Evolutionary conservation across 1,140 invertebrate genomes (phyloP), one percentile per base, ranked within the genome.

Genomic region (Ceratitis capitata): DNA sequence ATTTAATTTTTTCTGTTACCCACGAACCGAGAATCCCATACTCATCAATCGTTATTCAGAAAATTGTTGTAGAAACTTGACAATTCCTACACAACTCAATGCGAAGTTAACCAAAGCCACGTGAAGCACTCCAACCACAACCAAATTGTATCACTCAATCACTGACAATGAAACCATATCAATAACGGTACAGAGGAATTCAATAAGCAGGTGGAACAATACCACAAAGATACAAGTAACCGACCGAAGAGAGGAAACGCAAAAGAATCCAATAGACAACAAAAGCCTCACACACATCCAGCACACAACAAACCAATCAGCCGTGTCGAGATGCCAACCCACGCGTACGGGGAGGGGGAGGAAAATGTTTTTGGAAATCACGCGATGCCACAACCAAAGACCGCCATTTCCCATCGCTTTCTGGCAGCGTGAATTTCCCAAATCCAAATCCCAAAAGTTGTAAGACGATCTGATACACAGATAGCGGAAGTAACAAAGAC

Each of bases 401-500:
- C 69, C 69, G 39, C 49, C 26, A 26, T 16, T 49, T 51, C 32
- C 16, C 6, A 12, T 23, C 47, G 47, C 35, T 10, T 39, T 78
- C n/a, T 32, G 23, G 35, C 82, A 32, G 82, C 26, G 82, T 5
- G 45, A n/a, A 23, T 83, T 83, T 83, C 49, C n/a, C n/a, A n/a
- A n/a, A n/a, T n/a, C n/a, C 49, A 83, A 53, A 53, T 53, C 45
- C 26, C 49, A 35, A 51, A 83, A 83, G 49, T 83, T 49, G 82
- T 83, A 51, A 83, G 49, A 83, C 49, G 82, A 83, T 26, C 51
- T n/a, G 26, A 23, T 23, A 51, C 49, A 53, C 82, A 83, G 69
- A 78, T 78, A 83, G 82, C 26, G 49, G 82, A 83, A 83, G 82
- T 83, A 83, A 83, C 82, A 51, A 83, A 83, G 53, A 49, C 49